phyloP scores from a whole-genome alignment of 2,888 invertebrate species.

The Xylophagus ater region DNA sequence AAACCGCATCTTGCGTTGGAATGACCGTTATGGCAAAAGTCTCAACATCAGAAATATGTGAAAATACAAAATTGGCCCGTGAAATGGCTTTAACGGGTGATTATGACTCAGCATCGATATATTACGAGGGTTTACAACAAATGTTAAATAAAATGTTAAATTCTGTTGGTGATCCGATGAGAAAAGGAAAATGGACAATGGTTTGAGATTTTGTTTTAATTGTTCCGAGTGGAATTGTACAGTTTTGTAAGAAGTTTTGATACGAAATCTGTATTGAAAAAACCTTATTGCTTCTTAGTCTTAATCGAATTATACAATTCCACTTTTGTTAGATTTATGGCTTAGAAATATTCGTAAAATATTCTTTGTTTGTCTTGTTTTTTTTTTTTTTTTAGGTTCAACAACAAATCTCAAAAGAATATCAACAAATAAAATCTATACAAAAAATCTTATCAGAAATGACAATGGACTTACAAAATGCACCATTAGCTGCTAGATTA shows the following conservation, averaged over 20 bases:
- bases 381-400: constrained; percentile 53
- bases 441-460: constrained; percentile 37
- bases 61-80: constrained; percentile 87
- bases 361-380: neutral
- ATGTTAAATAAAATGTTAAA: constrained; percentile 77
- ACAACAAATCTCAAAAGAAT: constrained; percentile 78
- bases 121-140: constrained; percentile 86
- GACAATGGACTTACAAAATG: constrained; percentile 36
- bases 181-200: constrained; percentile 83
- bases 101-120: constrained; percentile 87
- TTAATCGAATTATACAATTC: too few species aligned
- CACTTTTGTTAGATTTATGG: too few species aligned
- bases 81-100: constrained; percentile 93
- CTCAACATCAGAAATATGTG: constrained; percentile 82
- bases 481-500: constrained; percentile 41
- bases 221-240: too few species aligned
- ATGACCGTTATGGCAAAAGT: constrained; percentile 73
- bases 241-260: too few species aligned
- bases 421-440: constrained; percentile 74
- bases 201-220: too few species aligned
- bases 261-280: too few species aligned
- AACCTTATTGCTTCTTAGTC: too few species aligned
- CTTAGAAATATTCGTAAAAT: too few species aligned
- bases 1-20: constrained; percentile 27
- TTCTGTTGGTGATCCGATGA: constrained; percentile 65